Conservation (phyloP, 2,888 invertebrate species). For the Tromatobia lineatoria region DNA sequence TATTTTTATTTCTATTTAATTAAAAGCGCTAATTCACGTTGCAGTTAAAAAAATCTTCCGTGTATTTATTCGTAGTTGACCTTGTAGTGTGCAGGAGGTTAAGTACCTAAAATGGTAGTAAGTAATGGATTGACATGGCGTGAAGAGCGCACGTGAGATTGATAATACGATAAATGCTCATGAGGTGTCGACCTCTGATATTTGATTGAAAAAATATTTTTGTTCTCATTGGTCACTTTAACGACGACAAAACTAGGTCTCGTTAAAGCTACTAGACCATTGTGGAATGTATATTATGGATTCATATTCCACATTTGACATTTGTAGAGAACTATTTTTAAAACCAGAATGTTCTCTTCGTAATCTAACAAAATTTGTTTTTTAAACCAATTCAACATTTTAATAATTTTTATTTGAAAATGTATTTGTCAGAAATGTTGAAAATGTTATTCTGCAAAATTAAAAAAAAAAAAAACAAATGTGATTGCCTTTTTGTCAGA, state of each 20-base stretch:
- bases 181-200: conserved; percentile 19
- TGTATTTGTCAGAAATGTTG: no score
- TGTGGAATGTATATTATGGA: neutral
- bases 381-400: neutral
- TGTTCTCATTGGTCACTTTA: neutral
- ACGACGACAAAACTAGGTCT: neutral
- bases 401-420: no score
- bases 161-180: conserved; percentile 2
- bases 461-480: no score
- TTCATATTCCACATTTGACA: neutral
- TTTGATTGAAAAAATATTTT: conserved; percentile 10
- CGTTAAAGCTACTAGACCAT: conserved; percentile 2
- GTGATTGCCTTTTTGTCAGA: no score
- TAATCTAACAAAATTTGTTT: neutral
- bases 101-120: conserved; percentile 24
- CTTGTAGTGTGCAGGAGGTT: conserved; percentile 7
- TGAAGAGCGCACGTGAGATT: conserved; percentile 7
- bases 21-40: neutral
- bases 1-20: neutral
- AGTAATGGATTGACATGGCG: conserved; percentile 9
- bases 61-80: conserved; percentile 1
- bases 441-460: no score
- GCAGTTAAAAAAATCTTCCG: neutral
- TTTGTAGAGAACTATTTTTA: neutral
- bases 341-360: no score